Evolutionary conservation across 2,797 vertebrate species (phyloP), one percentile per base, ranked within the genome.

Genomic region (Oreortyx pictus): DNA sequence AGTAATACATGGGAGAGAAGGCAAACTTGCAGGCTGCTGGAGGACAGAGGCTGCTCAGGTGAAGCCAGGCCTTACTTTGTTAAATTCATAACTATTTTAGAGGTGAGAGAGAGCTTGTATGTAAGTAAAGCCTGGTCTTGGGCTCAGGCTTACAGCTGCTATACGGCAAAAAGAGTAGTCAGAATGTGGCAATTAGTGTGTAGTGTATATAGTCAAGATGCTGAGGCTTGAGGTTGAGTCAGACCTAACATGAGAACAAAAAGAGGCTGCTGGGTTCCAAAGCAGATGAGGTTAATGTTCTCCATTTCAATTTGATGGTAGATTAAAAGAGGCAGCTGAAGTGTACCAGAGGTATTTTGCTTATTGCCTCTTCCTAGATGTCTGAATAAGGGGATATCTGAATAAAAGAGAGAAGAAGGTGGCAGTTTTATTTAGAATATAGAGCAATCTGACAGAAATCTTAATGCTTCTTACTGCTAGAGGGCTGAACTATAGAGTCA

Each of bases 401-500:
- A 89, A 81, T 68, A 92, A 95, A 79, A 67, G 33, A 91, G 85
- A 88, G 89, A 76, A 91, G 90, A 76, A 86, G 85, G 74, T 82
- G 82, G 82, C 80, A 88, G 82, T 94, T 96, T 92, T 93, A 90
- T 91, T 93, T 84, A 90, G 85, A 86, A 83, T 84, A 54, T 18
- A 88, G 85, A 94, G 61, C 73, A 89, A 79, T 91, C 74, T 91
- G 91, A 95, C 72, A 92, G 86, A 95, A 93, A 93, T 88, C 77
- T 94, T 93, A 86, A 89, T 82, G 71, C 49, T 92, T 67, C 74
- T 92, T 94, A 59, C 57, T 94, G 90, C 93, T 66, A 88, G 76
- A 93, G 82, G 71, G 89, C 66, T 94, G 89, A 96, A 88, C 89
- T 91, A 81, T 67, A 85, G 93, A 94, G 85, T 95, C 92, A 95